phyloP scores from a whole-genome alignment of 2,888 invertebrate species.

The Litoditis marina region DNA sequence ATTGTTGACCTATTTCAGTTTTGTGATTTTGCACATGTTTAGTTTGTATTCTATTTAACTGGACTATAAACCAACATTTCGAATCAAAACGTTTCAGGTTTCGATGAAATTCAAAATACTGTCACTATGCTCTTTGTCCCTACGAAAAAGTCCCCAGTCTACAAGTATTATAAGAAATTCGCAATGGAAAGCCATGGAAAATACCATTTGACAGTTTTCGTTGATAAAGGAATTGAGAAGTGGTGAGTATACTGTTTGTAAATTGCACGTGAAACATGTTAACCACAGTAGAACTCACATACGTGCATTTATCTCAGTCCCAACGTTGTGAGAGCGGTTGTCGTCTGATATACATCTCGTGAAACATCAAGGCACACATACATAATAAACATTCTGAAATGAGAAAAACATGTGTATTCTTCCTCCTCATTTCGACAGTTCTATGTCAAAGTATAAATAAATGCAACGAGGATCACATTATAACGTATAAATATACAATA shows the following conservation, averaged over 20 bases:
- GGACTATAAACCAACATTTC: too few relatives aligned
- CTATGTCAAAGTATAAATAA: too few relatives aligned
- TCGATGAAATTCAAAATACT: slow-evolving; percentile 20
- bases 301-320: too few relatives aligned
- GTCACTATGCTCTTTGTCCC: slow-evolving; percentile 28
- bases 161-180: slow-evolving; percentile 27
- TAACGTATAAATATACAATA: too few relatives aligned
- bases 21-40: too few relatives aligned
- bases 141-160: slow-evolving; percentile 23
- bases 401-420: background rate
- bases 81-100: slow-evolving; percentile 20
- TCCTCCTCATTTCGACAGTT: too few relatives aligned
- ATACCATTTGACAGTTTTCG: slow-evolving; percentile 28
- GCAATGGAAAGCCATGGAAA: slow-evolving; percentile 28
- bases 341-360: too few relatives aligned
- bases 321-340: too few relatives aligned
- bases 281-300: background rate
- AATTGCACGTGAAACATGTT: background rate
- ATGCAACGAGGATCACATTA: too few relatives aligned
- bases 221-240: slow-evolving; percentile 20
- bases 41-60: too few relatives aligned
- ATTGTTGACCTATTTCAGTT: background rate
- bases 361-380: too few relatives aligned
- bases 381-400: background rate
- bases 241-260: slow-evolving; percentile 14